phyloP scores from a whole-genome alignment of 2,113 vertebrate species.

The Callochromis pleurospilus region DNA sequence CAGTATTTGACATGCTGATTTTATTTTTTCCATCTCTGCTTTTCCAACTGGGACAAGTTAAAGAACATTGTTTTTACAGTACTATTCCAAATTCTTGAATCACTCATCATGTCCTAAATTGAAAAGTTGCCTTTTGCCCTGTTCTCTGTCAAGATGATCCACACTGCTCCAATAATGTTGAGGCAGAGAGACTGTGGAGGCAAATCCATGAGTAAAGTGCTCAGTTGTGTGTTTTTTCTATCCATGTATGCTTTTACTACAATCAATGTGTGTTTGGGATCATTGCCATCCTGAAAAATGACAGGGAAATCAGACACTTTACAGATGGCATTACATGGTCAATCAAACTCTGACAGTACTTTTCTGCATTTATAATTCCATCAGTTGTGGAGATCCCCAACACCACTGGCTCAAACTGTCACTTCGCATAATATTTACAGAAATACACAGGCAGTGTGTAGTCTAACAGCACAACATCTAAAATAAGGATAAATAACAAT shows the following conservation, averaged over 20 bases:
- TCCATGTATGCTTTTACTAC: background rate
- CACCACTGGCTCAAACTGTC: background rate
- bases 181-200: background rate
- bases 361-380: background rate
- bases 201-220: background rate
- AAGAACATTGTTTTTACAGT: accelerated
- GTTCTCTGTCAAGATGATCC: background rate
- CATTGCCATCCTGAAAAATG: background rate
- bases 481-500: background rate
- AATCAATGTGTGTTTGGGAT: background rate
- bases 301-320: background rate
- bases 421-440: background rate
- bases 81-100: background rate
- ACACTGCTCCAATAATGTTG: background rate
- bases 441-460: background rate
- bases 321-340: background rate
- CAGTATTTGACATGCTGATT: background rate
- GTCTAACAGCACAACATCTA: background rate
- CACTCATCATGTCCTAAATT: background rate
- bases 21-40: background rate
- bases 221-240: background rate
- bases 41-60: background rate
- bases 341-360: background rate
- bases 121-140: background rate
- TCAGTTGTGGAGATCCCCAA: background rate